These are phyloP conservation scores for Cyclargus thomasi DNA, from an alignment of 1,140 invertebrate species.

Conservation along the genomic window DNA sequence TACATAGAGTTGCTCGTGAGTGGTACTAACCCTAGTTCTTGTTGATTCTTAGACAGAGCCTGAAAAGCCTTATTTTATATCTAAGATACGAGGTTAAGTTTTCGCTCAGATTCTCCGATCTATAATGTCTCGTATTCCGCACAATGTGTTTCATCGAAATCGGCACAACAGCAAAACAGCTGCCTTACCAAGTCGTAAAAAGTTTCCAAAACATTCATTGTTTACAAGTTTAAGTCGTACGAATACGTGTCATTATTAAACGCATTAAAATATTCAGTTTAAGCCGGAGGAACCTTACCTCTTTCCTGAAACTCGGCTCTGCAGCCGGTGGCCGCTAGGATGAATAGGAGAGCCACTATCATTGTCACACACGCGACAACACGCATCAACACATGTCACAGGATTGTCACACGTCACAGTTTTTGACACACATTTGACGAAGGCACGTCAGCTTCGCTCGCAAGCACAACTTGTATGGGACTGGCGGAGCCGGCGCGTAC, in stretches of 20 bases:
- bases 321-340: constrained; percentile 37
- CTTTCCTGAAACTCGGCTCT: constrained; percentile 53
- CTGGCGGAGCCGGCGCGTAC: constrained; percentile 36
- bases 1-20: too few relatives aligned
- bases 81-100: too few relatives aligned
- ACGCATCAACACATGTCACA: constrained; percentile 51
- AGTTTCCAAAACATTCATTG: neutral
- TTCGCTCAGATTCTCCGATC: too few relatives aligned
- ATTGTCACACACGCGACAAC: constrained; percentile 37
- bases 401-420: constrained; percentile 33
- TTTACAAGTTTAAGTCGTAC: neutral
- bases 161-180: neutral
- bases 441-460: constrained; percentile 43
- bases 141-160: neutral
- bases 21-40: too few relatives aligned
- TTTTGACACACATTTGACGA: constrained; percentile 34
- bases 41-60: too few relatives aligned
- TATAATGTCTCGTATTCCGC: too few relatives aligned
- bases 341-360: constrained; percentile 38
- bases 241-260: neutral
- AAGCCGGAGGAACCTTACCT: constrained; percentile 38
- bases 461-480: constrained; percentile 46
- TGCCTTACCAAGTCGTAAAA: neutral
- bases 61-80: too few relatives aligned
- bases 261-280: constrained; percentile 13